Percentiles rank a stretch among this genome's conserved stretches.
These are phyloP conservation scores for Etia nguti DNA, from an alignment of 2,113 vertebrate species.

Conservation along the genomic window DNA sequence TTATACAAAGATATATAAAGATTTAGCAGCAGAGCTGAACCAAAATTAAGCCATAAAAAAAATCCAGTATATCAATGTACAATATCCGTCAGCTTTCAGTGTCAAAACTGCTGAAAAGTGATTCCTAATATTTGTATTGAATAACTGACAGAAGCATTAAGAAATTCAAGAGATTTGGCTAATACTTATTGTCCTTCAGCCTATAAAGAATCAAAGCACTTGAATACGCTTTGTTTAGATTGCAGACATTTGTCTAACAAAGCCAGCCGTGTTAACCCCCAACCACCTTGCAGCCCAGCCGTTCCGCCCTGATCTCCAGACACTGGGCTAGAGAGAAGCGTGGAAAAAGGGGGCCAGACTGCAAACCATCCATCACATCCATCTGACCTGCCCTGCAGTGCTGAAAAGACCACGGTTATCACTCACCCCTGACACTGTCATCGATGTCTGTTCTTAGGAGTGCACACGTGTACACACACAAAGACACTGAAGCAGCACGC, in stretches of 20 bases:
- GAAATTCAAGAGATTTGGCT: background rate
- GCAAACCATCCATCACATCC: slow-evolving; percentile 66
- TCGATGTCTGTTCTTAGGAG: slow-evolving; percentile 55
- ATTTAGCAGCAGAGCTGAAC: background rate
- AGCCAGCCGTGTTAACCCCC: slow-evolving; percentile 7
- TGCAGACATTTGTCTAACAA: slow-evolving; percentile 24
- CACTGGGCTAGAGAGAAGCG: slow-evolving; percentile 32
- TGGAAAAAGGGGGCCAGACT: slow-evolving; percentile 37
- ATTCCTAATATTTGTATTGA: background rate
- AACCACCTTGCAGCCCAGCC: slow-evolving; percentile 4
- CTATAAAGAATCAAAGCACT: background rate
- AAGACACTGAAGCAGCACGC: background rate
- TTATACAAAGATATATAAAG: background rate
- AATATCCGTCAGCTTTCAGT: background rate
- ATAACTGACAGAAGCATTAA: background rate
- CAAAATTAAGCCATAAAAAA: background rate
- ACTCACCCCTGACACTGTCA: slow-evolving; percentile 68
- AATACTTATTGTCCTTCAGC: background rate
- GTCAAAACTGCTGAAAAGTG: background rate
- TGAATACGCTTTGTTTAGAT: background rate
- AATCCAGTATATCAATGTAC: background rate
- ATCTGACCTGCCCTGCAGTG: slow-evolving; percentile 54
- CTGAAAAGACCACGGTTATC: slow-evolving; percentile 69
- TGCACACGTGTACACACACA: slow-evolving; percentile 4
- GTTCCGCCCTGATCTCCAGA: slow-evolving; percentile 28